Percentiles rank a stretch among this genome's conserved stretches.
Evolutionary conservation across 2,113 vertebrate species (phyloP).

Genomic region (Actenoides lindsayi): DNA sequence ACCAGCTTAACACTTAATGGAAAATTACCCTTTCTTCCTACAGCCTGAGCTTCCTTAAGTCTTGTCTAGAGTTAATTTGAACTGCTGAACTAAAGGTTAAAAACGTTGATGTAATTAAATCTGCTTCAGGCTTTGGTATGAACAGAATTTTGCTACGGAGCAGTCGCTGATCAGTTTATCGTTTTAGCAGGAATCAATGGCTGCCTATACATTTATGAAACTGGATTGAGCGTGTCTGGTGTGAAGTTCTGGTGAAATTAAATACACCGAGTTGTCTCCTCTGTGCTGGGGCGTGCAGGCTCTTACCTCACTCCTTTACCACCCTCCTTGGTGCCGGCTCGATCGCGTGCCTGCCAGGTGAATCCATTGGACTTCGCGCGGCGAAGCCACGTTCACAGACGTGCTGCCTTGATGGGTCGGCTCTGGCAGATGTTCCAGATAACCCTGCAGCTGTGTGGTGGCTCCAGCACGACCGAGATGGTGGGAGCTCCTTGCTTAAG

Average conservation of each 20-base stretch:
- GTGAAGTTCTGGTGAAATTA: not conserved
- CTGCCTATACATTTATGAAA: not conserved
- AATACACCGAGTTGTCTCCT: not conserved
- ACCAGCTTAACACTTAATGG: not conserved
- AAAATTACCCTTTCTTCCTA: not conserved
- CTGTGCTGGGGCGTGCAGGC: not conserved
- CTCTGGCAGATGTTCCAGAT: not conserved
- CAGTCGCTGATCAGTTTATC: not conserved
- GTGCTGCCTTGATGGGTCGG: not conserved
- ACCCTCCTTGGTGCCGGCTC: not conserved
- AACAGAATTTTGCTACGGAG: not conserved
- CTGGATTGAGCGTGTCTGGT: not conserved
- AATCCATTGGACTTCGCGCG: accelerated
- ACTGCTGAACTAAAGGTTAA: not conserved
- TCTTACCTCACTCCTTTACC: not conserved
- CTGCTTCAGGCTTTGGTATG: not conserved
- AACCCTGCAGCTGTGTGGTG: not conserved
- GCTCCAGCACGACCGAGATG: not conserved
- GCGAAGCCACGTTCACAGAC: accelerated
- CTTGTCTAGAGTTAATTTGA: not conserved
- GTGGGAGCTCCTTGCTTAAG: not conserved
- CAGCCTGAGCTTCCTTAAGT: not conserved
- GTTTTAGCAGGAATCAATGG: not conserved
- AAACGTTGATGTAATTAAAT: not conserved
- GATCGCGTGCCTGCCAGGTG: accelerated